Conservation (phyloP, 2,797 vertebrate species). For the Artibeus lituratus region DNA sequence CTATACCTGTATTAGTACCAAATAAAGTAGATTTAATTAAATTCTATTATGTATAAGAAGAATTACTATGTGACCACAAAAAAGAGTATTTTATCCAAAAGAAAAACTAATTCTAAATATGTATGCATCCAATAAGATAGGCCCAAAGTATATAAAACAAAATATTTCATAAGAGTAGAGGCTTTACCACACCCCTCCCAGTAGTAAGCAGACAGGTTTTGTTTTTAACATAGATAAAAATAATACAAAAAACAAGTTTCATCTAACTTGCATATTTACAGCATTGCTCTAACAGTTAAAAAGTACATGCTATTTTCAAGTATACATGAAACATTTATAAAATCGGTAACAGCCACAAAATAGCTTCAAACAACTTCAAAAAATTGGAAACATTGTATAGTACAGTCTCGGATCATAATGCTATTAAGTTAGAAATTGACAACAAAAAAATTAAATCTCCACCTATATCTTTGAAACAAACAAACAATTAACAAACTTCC, state of each 20-base stretch:
- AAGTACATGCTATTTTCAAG: not conserved
- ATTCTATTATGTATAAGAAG: not conserved
- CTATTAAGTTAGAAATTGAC: not conserved
- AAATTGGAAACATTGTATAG: not conserved
- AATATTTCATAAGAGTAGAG: not conserved
- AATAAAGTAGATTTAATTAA: not conserved
- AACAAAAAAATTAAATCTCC: not conserved
- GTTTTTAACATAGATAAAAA: not conserved
- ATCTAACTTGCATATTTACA: not conserved
- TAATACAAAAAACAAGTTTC: not conserved
- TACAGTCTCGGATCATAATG: not conserved
- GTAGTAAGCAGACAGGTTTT: not conserved
- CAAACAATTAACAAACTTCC: not conserved
- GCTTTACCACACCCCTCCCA: not conserved
- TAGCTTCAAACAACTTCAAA: not conserved
- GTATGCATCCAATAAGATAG: not conserved
- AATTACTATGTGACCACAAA: not conserved
- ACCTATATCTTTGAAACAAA: not conserved
- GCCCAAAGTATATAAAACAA: not conserved
- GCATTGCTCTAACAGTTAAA: not conserved
- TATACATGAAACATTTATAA: not conserved
- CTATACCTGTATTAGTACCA: not conserved
- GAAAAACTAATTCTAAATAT: not conserved
- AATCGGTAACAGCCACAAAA: not conserved
- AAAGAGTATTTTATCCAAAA: not conserved